These are phyloP conservation scores for Resseliella maxima DNA, from an alignment of 2,888 invertebrate species.

Conservation along the genomic window DNA sequence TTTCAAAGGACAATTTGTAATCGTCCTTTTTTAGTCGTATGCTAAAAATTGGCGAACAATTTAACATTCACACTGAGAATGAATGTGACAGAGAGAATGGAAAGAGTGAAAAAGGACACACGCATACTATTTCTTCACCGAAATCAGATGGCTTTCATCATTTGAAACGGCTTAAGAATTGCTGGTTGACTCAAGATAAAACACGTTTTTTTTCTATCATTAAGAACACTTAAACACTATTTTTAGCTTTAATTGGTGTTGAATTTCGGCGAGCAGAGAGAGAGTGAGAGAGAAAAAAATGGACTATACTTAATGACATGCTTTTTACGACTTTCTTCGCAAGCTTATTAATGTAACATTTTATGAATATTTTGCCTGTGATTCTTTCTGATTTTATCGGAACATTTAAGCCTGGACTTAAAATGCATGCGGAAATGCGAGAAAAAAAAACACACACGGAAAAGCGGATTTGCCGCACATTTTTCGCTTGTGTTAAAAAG, in stretches of 20 bases:
- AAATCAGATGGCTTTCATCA: neutral
- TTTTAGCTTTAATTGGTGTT: neutral
- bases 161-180: neutral
- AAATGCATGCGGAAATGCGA: neutral
- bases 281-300: no score
- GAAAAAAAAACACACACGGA: neutral
- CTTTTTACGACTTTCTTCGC: neutral
- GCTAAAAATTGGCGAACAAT: neutral
- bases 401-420: neutral
- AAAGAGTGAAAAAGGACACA: neutral
- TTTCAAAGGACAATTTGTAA: slow-evolving; percentile 15
- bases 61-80: neutral
- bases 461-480: neutral
- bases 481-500: neutral
- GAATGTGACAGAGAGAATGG: neutral
- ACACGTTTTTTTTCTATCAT: slow-evolving; percentile 30
- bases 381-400: slow-evolving; percentile 30
- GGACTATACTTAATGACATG: neutral
- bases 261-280: neutral
- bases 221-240: slow-evolving; percentile 34
- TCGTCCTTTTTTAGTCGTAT: neutral
- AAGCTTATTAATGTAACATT: slow-evolving; percentile 2
- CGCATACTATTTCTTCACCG: neutral
- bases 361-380: slow-evolving; percentile 37
- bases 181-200: slow-evolving; percentile 28